phyloP scores from a whole-genome alignment of 2,888 invertebrate species.

The Itoplectis maculator region DNA sequence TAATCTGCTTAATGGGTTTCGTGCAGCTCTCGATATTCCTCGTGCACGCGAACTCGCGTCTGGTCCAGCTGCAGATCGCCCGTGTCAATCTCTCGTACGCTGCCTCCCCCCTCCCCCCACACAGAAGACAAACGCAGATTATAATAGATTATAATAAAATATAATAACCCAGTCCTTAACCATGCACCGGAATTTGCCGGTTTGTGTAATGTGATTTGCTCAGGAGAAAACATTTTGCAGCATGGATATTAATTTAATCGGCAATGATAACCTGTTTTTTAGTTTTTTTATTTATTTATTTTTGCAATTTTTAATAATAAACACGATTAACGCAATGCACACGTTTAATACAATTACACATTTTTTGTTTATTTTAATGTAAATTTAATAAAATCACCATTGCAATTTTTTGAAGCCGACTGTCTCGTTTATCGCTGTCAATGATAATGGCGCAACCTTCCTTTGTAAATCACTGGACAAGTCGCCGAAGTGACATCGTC shows the following conservation, averaged over 20 bases:
- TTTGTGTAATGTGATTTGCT: not conserved
- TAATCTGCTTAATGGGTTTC: constrained; percentile 80
- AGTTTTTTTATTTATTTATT: no score
- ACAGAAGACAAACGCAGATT: not conserved
- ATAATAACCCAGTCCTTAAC: not conserved
- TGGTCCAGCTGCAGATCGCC: constrained; percentile 27
- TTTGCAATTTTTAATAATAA: constrained; percentile 5
- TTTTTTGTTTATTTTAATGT: no score
- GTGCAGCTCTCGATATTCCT: constrained; percentile 73
- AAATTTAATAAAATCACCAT: not conserved
- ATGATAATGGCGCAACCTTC: not conserved
- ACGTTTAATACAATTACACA: no score
- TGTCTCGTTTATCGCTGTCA: not conserved
- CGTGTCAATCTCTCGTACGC: constrained; percentile 12
- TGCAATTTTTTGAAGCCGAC: constrained; percentile 2
- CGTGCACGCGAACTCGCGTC: constrained; percentile 42
- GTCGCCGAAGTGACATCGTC: constrained; percentile 5
- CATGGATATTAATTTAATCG: no score
- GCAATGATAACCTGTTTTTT: no score
- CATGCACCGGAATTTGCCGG: not conserved
- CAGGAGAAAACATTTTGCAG: no score
- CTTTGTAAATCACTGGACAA: not conserved
- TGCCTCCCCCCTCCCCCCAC: not conserved
- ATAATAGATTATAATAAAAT: not conserved
- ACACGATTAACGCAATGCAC: no score